Evolutionary conservation across 2,888 invertebrate genomes (phyloP).

Genomic region (Diarsia brunnea): DNA sequence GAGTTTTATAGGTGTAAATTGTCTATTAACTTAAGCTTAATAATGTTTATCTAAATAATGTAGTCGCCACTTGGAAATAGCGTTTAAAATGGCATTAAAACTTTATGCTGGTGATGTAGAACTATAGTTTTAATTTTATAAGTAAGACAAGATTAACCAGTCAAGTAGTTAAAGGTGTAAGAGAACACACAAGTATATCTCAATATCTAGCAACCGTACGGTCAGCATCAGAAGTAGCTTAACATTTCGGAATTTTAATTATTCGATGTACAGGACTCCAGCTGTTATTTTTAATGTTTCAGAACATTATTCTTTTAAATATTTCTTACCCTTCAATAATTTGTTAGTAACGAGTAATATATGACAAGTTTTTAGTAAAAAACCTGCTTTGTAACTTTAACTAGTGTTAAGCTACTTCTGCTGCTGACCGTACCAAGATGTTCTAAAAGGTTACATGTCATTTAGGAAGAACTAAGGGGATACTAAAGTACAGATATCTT

Average conservation of each 20-base stretch:
- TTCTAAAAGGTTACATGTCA: not conserved
- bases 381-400: no score
- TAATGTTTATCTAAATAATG: conserved; percentile 29
- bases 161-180: conserved; percentile 15
- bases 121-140: conserved; percentile 25
- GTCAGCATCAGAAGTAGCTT: no score
- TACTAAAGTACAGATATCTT: not conserved
- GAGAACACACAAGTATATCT: not conserved
- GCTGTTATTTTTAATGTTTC: no score
- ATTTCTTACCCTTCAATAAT: no score
- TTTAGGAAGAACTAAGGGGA: not conserved
- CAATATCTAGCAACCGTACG: conserved; percentile 14
- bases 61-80: conserved; percentile 13
- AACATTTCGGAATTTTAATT: no score
- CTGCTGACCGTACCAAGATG: not conserved
- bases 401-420: no score
- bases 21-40: conserved; percentile 11
- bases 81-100: conserved; percentile 17
- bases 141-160: no score
- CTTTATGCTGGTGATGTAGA: conserved; percentile 13
- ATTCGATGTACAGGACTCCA: no score
- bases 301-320: no score
- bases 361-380: no score
- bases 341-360: no score
- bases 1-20: conserved; percentile 22